Base-by-base conservation (phyloP, 2,888 invertebrate genomes). In the Leucoma salicis region DNA sequence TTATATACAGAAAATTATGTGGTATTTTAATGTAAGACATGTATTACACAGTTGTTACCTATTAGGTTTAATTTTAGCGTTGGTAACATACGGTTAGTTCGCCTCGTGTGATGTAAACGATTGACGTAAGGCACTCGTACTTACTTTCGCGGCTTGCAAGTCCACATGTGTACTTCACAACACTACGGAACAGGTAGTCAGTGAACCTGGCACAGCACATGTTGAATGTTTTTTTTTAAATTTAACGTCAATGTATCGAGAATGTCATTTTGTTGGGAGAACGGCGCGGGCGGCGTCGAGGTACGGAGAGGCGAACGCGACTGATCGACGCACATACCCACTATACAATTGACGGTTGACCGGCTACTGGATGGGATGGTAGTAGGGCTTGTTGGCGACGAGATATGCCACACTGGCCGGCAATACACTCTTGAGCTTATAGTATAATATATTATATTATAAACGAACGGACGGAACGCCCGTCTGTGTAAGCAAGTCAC, bases 101-200 rank as follows among this genome's bases (percentile, higher is more conserved):
- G 25, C 32, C 12, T 35, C 21, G 36, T 28, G 33, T 31, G 33
- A 21, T 35, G 36, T 14, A 31, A 37, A 28, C 31, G 28, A 33
- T 42, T 27, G 25, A 38, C 34, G 39, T 34, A 42, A 40, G n/a
- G 14, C 15, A 27, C 34, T 46, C 12, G 13, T 60, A 88, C 88
- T 89, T 72, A 89, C 88, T 88, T 80, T 87, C 82, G 66, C 79
- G 78, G 72, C 82, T 81, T 63, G 82, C 79, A 48, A 84, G 74
- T 66, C 88, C 88, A 78, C 86, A 85, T 82, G 88, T 87, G 75
- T 88, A 88, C 64, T 82, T 87, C 68, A 87, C 82, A 53, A 89
- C 79, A 75, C 87, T 87, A 67, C 85, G 78, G 58, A 85, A 85
- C 69, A 88, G 70, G 70, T 87, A 85, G 69, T 81, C 81, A 59